Conservation (phyloP, 2,113 vertebrate species). For the Isurus oxyrinchus region DNA sequence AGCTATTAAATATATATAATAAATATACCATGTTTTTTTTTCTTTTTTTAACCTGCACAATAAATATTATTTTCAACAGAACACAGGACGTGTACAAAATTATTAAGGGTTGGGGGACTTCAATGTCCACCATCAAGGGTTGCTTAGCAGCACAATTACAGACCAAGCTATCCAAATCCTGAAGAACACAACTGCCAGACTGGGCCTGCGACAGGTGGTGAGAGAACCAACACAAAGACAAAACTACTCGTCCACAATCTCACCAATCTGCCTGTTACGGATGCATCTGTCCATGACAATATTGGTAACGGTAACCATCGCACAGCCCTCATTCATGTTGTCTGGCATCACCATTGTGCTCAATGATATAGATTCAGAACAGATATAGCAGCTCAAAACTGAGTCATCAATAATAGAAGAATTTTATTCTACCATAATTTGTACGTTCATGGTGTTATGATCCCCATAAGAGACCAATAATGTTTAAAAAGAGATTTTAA, state of each 20-base stretch:
- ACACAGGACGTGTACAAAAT: neutral
- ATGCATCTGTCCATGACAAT: neutral
- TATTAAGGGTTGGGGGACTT: neutral
- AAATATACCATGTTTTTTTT: neutral
- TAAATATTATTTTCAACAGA: neutral
- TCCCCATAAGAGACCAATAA: too few species aligned
- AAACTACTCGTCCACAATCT: neutral
- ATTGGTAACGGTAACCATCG: neutral
- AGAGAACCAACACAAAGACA: neutral
- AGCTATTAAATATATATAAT: neutral
- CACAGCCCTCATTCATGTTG: neutral
- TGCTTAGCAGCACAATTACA: neutral
- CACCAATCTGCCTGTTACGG: neutral
- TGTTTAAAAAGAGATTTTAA: too few species aligned
- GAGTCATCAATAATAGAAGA: too few species aligned
- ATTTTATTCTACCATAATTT: too few species aligned
- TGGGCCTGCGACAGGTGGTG: too few species aligned
- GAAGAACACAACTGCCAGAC: too few species aligned
- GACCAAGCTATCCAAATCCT: neutral
- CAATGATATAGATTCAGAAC: too few species aligned
- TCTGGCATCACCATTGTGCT: too few species aligned
- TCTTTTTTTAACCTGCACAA: neutral
- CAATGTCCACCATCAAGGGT: neutral
- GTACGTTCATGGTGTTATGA: too few species aligned
- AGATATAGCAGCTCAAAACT: too few species aligned